Base-by-base conservation (phyloP, 2,797 vertebrate genomes). In the Scleropages formosus region DNA sequence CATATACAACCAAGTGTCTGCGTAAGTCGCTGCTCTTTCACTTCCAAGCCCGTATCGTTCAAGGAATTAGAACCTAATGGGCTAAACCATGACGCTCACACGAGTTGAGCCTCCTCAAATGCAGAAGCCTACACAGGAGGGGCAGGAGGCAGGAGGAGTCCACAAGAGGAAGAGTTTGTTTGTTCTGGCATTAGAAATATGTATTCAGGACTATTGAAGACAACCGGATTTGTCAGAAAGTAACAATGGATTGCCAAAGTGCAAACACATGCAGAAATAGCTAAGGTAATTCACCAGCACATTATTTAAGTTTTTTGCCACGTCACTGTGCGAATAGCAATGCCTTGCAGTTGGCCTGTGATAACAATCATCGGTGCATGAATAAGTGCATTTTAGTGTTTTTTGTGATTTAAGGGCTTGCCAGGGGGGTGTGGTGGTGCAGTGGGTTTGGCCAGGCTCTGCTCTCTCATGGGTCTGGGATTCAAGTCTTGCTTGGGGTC, bases 21-120 rank as follows among this genome's bases (percentile, higher is more conserved):
- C 80, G 82, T 81, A 84, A 22, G 82, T 56, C 75, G 47, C 24
- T 4, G 11, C 77, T 84, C 83, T 85, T 84, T 86, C 83, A 89
- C 77, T 81, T 78, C 49, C 80, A 78, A 58, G 75, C 65, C 67
- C 47, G 63, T 59, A 74, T 72, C 80, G 80, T 82, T 82, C 79
- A 78, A 22, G 66, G 60, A 75, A 51, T 78, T 65, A 81, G 79
- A 75, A 47, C 31, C 0, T 75, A 82, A 85, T 67, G 69, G 83
- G 75, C 83, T 83, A 81, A 51, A 63, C 80, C 72, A 79, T 75
- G 7, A 27, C 2, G 44, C n/a, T 56, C 22, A 60, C 69, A 27
- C 78, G 51, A 31, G 39, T 8, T 24, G n/a, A 22, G 13, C 49
- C 67, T 16, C 46, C 24, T 3, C 1, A 72, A 69, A 72, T 31